Conservation (phyloP, 1,140 invertebrate species). For the Pemphigus obesinymphae region DNA sequence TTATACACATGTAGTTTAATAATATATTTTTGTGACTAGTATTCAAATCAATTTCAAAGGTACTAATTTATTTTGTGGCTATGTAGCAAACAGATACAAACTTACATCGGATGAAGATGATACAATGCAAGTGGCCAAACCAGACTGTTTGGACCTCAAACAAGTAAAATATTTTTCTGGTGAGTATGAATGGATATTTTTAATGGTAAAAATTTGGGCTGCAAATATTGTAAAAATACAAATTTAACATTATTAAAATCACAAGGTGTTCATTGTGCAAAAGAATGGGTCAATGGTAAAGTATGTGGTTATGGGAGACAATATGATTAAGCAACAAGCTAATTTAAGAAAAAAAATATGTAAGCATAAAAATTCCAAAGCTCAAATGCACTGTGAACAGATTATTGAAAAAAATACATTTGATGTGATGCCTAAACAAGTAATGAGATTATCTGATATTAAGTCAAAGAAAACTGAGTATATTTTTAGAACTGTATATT, state of each 20-base stretch:
- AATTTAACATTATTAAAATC: not conserved
- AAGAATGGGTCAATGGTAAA: not conserved
- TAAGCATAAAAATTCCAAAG: not conserved
- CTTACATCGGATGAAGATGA: not conserved
- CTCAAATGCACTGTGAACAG: not conserved
- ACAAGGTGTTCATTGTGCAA: not conserved
- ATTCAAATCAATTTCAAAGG: not conserved
- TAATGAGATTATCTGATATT: not conserved
- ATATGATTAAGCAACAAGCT: not conserved
- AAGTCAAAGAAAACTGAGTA: not conserved
- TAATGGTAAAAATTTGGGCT: not conserved
- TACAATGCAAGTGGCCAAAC: not conserved
- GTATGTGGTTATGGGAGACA: not conserved
- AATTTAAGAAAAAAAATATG: not conserved
- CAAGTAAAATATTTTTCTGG: not conserved
- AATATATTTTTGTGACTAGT: not conserved
- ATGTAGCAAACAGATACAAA: not conserved
- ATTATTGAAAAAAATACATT: not conserved
- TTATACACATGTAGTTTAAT: not conserved
- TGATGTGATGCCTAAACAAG: not conserved
- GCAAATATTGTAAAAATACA: not conserved
- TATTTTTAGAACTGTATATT: conserved; percentile 21
- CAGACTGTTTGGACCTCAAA: conserved; percentile 6
- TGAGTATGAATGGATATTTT: not conserved
- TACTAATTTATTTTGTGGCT: not conserved